Evolutionary conservation across 2,113 vertebrate species (phyloP).

Genomic region (Rhodinocichla rosea): DNA sequence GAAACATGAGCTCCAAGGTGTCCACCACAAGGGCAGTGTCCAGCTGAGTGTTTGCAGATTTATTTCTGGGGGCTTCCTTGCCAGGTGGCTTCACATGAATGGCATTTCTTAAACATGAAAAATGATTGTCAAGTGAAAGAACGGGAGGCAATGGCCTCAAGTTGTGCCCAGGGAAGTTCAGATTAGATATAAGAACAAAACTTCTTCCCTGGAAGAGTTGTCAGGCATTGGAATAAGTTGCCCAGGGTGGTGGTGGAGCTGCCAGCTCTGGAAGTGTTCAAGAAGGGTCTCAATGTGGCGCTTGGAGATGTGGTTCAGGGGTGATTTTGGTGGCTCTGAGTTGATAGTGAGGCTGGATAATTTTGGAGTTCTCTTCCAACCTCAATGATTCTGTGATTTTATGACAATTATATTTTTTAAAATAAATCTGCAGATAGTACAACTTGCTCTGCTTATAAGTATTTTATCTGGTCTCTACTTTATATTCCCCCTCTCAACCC

Average conservation of each 20-base stretch:
- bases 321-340: background rate
- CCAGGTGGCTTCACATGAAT: background rate
- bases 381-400: background rate
- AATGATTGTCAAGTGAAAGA: background rate
- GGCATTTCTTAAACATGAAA: background rate
- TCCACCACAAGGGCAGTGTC: background rate
- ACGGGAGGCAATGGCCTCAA: background rate
- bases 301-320: background rate
- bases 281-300: background rate
- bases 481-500: background rate
- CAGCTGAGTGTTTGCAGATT: background rate
- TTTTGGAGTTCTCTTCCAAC: background rate
- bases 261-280: background rate
- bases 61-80: background rate
- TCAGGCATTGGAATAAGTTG: background rate
- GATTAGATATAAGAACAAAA: background rate
- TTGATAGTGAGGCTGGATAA: too few relatives aligned
- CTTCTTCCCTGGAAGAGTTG: background rate
- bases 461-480: background rate
- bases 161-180: too few relatives aligned
- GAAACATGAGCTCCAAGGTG: accelerated
- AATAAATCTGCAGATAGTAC: too few relatives aligned
- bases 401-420: background rate
- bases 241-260: background rate
- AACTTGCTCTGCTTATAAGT: background rate